Evolutionary conservation across 2,888 invertebrate species (phyloP), one percentile per base, ranked within the genome.

Genomic region (Perithous albicinctus): DNA sequence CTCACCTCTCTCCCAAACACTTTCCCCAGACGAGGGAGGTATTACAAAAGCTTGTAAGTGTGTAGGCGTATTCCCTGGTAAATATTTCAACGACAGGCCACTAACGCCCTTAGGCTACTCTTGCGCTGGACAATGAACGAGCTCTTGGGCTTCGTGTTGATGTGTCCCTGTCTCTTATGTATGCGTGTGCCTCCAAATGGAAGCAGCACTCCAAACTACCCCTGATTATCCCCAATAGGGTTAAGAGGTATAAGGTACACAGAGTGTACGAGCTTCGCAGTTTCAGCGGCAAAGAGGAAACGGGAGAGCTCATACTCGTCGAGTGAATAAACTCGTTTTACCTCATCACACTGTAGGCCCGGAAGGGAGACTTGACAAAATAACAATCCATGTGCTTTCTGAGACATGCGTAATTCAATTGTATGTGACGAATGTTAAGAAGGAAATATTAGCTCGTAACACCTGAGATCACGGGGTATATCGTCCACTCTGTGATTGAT

Each of bases 31-130:
- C 32, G 35, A 23, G 59, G 32, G 6, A 32, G 32, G 48, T 51
- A 35, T 61, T 26, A 43, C 61, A 74, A 74, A 69, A 69, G 69
- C 74, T 63, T 67, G 41, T 83, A 83, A 85, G 83, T 73, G 72
- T 76, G 80, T 70, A 80, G 75, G 81, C 78, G 80, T 84, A 82
- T 85, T 85, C 79, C 75, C 86, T 23, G 63, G 41, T 80, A 67
- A 88, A 89, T 90, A 88, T 87, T 88, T 88, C 85, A 88, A 80
- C 83, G 73, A 51, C 66, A 72, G 59, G 74, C 73, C 43, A 66
- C 82, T 77, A 74, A 78, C 81, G 78, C 29, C 43, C 23, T 12
- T 5, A 35, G 70, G 54, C 26, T 64, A 29, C 54, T 41, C 61
- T 63, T 48, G 63, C n/a, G n/a, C 29, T 18, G 32, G 75, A 76